Conservation (phyloP, 1,140 invertebrate genomes). For the Drosophila ercepeae region DNA sequence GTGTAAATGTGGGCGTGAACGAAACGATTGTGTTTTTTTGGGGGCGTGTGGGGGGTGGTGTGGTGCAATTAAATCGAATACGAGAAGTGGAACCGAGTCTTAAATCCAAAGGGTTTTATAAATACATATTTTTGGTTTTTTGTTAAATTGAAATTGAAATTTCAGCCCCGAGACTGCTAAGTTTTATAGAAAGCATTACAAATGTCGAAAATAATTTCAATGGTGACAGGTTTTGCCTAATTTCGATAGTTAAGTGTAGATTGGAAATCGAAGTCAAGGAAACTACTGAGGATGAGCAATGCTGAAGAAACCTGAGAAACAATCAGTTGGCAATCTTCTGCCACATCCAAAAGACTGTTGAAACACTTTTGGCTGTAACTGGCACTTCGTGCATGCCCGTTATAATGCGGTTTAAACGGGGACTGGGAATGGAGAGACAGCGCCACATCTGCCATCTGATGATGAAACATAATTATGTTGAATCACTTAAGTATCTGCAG, state of each 20-base stretch:
- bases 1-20: slow-evolving; percentile 4
- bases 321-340: slow-evolving; percentile 74
- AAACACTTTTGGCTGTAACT: slow-evolving; percentile 73
- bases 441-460: slow-evolving; percentile 34
- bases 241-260: too few species aligned
- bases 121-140: slow-evolving; percentile 18
- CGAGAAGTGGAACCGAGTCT: slow-evolving; percentile 7
- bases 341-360: slow-evolving; percentile 63
- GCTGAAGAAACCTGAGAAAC: slow-evolving; percentile 56
- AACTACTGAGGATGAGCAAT: slow-evolving; percentile 53
- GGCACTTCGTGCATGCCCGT: slow-evolving; percentile 74
- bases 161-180: neutral
- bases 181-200: too few species aligned
- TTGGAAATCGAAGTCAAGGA: too few species aligned
- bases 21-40: neutral
- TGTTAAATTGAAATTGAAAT: neutral
- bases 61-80: slow-evolving; percentile 12
- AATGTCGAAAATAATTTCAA: neutral
- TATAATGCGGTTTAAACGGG: slow-evolving; percentile 67
- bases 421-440: neutral
- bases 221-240: slow-evolving; percentile 5
- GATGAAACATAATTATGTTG: slow-evolving; percentile 76
- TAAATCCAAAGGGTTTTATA: slow-evolving; percentile 4
- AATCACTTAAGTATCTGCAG: slow-evolving; percentile 73
- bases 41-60: slow-evolving; percentile 2